Base-by-base conservation (phyloP, 2,888 invertebrate species). In the Drosophila recens region DNA sequence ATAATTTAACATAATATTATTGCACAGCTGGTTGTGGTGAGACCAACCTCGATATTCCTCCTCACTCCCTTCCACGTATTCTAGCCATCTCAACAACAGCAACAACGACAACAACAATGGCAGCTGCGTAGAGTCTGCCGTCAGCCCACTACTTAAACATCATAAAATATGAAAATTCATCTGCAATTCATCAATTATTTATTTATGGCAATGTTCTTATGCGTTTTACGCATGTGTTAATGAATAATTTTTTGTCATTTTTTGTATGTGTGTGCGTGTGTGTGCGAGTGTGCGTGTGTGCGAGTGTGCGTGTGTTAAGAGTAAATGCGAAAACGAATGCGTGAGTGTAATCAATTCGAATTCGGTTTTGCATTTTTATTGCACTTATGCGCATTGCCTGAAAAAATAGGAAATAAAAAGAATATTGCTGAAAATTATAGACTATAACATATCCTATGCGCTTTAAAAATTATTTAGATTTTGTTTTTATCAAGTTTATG, bases 111-210 rank as follows among this genome's bases (percentile, higher is more conserved):
- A 46, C 40, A 11, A 38, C 20, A 15, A 34, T 34, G 42, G 20
- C 15, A 20, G 52, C 49, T 43, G 51, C 30, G 38, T 38, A 54
- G 56, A 34, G 52, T 48, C 23, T 42, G 56, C n/a, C 45, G 48
- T 27, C 49, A 23, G 54, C 70, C 66, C 75, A 75, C 71, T 76
- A 85, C 86, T 87, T 82, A 87, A 89, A 75, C 85, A 78, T 88
- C 90, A 91, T 91, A 89, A 90, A 89, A 90, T 89, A 91, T 90
- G 87, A 90, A 91, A 90, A 90, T 90, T 90, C 90, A 90, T 90
- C 91, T 90, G 90, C 91, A 90, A 91, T 91, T 90, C 90, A 91
- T 91, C 90, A 91, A 91, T 91, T 91, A 91, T 91, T 90, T 90
- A 91, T 91, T 90, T 90, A 91, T 91, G 84, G 83, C 84, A 81